A percentile compares a stretch with the other conserved stretches of the same genome.
phyloP scores from a whole-genome alignment of 1,140 invertebrate species.

The Trinorchestia longiramus region DNA sequence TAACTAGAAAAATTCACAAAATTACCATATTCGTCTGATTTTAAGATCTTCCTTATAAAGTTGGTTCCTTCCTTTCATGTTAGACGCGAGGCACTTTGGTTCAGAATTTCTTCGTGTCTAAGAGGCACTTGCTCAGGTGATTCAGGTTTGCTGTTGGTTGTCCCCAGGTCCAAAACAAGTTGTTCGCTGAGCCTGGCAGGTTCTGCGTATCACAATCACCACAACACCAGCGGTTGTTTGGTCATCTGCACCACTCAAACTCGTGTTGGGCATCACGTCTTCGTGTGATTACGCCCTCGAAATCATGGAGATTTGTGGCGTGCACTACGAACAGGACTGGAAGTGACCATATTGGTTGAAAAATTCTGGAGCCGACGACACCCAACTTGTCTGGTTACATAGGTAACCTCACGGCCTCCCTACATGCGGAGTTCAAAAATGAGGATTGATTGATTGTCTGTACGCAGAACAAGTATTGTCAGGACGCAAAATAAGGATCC shows the following conservation, averaged over 20 bases:
- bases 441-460: conserved; percentile 12
- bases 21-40: too few relatives aligned
- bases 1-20: too few relatives aligned
- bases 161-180: not conserved
- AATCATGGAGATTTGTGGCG: conserved; percentile 36
- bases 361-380: conserved; percentile 11
- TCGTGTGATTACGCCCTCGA: not conserved
- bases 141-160: not conserved
- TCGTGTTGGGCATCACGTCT: not conserved
- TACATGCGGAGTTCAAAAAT: not conserved
- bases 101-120: not conserved
- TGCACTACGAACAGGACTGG: not conserved
- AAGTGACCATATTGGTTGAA: not conserved
- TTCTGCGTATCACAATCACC: not conserved
- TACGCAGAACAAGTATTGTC: not conserved
- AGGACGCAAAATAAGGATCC: not conserved
- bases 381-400: not conserved
- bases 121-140: not conserved
- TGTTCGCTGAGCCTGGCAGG: too few relatives aligned
- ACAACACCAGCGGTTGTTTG: not conserved
- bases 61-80: too few relatives aligned
- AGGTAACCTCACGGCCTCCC: not conserved
- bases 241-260: not conserved
- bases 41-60: too few relatives aligned
- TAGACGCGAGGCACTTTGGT: not conserved